Evolutionary conservation across 2,888 invertebrate species (phyloP).

Genomic region (Iselma pallidipennis): DNA sequence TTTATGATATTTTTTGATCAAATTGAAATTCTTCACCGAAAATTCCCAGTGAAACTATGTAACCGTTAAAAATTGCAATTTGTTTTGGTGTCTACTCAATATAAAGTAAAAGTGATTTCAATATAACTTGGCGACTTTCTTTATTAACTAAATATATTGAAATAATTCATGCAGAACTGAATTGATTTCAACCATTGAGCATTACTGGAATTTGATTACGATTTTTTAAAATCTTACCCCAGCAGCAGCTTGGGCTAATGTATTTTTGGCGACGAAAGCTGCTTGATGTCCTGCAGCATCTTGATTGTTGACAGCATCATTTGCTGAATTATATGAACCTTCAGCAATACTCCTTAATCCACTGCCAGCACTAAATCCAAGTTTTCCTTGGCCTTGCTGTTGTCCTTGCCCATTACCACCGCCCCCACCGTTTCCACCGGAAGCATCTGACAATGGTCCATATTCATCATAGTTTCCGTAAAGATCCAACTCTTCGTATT

Average conservation of each 20-base stretch:
- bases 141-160: background rate
- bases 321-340: slow-evolving; percentile 76
- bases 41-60: background rate
- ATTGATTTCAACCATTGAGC: background rate
- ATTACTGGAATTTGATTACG: slow-evolving; percentile 6
- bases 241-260: slow-evolving; percentile 74
- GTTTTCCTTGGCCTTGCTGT: slow-evolving; percentile 48
- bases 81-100: slow-evolving; percentile 6
- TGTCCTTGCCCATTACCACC: slow-evolving; percentile 14
- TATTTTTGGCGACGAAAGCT: slow-evolving; percentile 77
- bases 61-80: slow-evolving; percentile 9
- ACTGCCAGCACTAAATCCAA: slow-evolving; percentile 70
- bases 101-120: slow-evolving; percentile 20
- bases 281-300: slow-evolving; percentile 78
- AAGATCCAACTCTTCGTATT: slow-evolving; percentile 43
- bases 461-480: slow-evolving; percentile 41
- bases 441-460: slow-evolving; percentile 23
- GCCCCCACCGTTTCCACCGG: slow-evolving; percentile 6
- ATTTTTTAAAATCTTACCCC: slow-evolving; percentile 43
- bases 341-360: slow-evolving; percentile 72
- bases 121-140: slow-evolving; percentile 1
- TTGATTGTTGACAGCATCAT: slow-evolving; percentile 72
- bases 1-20: background rate
- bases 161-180: background rate
- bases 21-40: background rate